A percentile compares a stretch with the other conserved stretches of the same genome.
Evolutionary conservation across 2,888 invertebrate genomes (phyloP).

Genomic region (Iphiclides podalirius): DNA sequence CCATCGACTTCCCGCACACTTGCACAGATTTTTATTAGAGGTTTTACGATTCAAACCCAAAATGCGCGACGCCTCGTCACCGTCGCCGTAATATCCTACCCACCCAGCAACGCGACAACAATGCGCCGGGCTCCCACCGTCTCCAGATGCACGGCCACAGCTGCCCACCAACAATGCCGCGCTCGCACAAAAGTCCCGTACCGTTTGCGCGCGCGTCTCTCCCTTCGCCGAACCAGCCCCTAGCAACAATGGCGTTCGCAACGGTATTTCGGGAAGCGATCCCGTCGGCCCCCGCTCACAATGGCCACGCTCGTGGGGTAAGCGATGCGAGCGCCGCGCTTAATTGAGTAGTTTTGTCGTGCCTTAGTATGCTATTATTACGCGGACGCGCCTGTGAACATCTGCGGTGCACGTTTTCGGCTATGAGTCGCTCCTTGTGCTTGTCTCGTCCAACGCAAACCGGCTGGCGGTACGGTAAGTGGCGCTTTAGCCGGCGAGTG

Average conservation of each 20-base stretch:
- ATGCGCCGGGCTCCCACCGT: conserved; percentile 4
- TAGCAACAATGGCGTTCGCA: conserved; percentile 33
- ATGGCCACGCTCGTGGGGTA: conserved; percentile 14
- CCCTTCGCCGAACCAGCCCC: conserved; percentile 26
- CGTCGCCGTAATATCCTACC: too few species aligned
- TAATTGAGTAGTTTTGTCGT: background rate
- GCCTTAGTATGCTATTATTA: background rate
- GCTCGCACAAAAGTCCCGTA: conserved; percentile 28
- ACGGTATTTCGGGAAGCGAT: conserved; percentile 37
- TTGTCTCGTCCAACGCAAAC: too few species aligned
- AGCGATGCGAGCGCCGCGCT: background rate
- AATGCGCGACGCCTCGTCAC: too few species aligned
- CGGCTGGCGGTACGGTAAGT: too few species aligned
- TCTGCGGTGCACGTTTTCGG: too few species aligned
- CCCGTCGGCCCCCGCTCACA: conserved; percentile 16
- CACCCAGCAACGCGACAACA: background rate
- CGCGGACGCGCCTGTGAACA: background rate
- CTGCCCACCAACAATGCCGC: conserved; percentile 30
- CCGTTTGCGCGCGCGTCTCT: too few species aligned
- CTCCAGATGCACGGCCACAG: conserved; percentile 26
- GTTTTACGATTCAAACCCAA: too few species aligned
- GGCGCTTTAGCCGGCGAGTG: too few species aligned
- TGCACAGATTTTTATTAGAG: too few species aligned
- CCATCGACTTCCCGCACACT: too few species aligned
- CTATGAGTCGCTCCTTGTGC: too few species aligned